A percentile compares a stretch with the other conserved stretches of the same genome.
Evolutionary conservation across 1,140 invertebrate genomes (phyloP).

Genomic region (Apis florea): DNA sequence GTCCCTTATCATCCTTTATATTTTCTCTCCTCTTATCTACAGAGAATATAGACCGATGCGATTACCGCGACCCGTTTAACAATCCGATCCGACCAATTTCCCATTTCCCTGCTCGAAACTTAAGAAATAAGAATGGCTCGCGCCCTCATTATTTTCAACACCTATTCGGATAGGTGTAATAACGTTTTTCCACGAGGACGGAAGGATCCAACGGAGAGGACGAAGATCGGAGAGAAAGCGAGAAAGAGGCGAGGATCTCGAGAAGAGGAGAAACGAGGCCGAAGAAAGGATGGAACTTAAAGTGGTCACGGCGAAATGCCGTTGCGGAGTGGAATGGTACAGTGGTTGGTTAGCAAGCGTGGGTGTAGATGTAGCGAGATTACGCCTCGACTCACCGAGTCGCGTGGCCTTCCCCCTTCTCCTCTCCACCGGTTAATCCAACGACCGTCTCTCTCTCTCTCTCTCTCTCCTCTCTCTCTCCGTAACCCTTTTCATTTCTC

Average conservation of each 20-base stretch:
- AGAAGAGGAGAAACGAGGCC: constrained; percentile 45
- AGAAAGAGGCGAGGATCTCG: not conserved
- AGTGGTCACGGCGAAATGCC: constrained; percentile 57
- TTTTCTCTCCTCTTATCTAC: not conserved
- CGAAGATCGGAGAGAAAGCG: constrained; percentile 25
- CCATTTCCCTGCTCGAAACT: not conserved
- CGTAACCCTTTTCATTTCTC: constrained; percentile 42
- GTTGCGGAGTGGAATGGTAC: constrained; percentile 35
- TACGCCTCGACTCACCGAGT: constrained; percentile 62
- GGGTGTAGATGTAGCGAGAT: constrained; percentile 73
- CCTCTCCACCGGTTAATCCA: constrained; percentile 36
- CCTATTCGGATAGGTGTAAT: no score
- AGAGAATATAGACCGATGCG: not conserved
- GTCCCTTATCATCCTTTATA: constrained; percentile 16
- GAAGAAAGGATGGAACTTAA: constrained; percentile 57
- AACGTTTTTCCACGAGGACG: no score
- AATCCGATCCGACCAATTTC: not conserved
- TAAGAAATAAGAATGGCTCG: no score
- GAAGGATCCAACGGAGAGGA: no score
- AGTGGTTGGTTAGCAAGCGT: constrained; percentile 65
- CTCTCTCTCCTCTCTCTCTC: constrained; percentile 5
- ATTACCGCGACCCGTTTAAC: constrained; percentile 1
- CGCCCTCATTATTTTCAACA: no score
- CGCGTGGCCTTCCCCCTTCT: constrained; percentile 69
- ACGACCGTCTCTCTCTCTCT: constrained; percentile 6